Base-by-base conservation (phyloP, 2,113 vertebrate genomes). In the Solenodon paradoxus region DNA sequence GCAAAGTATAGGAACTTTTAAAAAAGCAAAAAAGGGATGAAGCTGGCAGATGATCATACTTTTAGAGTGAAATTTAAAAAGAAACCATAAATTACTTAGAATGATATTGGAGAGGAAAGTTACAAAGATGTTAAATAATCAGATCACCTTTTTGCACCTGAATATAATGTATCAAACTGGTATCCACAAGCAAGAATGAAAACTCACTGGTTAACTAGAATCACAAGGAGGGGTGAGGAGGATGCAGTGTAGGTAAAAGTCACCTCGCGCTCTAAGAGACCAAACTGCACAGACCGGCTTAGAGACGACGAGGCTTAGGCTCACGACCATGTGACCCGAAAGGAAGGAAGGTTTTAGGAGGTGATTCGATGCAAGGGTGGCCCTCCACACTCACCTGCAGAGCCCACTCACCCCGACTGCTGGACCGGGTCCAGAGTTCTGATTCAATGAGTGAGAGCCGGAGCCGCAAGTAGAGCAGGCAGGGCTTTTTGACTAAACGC, bases 261-360 rank as follows among this genome's bases (percentile, higher is more conserved):
- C 69, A 64, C 32, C 77, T 47, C 1, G 16, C 9, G 82, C 96
- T 96, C 96, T n/a, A n/a, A n/a, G n/a, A n/a, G n/a, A 84, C 95
- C 53, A 3, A 32, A 45, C 82, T 81, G 53, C 94, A 49, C 91
- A 30, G 53, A 57, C 22, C 30, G 3, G 47, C 74, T 28, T 20
- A 35, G 71, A 38, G 30, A 40, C 17, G 0, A 49, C 47, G 32
- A 81, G 38, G 35, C 1, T 30, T 35, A 51, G 75, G 35, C 17
- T 53, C 74, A 38, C 8, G 63, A 45, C 49, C 68, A 55, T 7
- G 47, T 8, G 26, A 59, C 72, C 35, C 11, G 22, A 84, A 47
- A 3, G 30, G 64, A 63, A 59, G 20, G 66, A 63, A 53, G 38
- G 94, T 64, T 57, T 61, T 61, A 4, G 32, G 59, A 79, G 49